Evolutionary conservation across 2,888 invertebrate species (phyloP).

Genomic region (Melikaiella ostensackeni): DNA sequence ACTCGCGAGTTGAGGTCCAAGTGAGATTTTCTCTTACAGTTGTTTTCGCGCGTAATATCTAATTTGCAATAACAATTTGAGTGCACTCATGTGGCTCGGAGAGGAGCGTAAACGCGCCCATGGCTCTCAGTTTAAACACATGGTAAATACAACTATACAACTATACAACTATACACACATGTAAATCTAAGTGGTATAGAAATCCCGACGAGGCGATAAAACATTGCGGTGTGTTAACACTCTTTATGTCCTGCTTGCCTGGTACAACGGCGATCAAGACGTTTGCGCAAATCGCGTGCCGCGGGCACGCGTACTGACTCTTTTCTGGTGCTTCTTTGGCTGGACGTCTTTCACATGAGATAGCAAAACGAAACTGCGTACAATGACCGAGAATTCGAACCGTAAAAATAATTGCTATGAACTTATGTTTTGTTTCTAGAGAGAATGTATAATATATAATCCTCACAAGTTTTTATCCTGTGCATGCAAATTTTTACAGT

Average conservation of each 20-base stretch:
- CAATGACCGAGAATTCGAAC: conserved; percentile 27
- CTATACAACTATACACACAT: background rate
- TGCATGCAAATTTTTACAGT: background rate
- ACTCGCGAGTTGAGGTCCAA: background rate
- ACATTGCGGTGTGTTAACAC: conserved; percentile 15
- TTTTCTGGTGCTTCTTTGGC: conserved; percentile 18
- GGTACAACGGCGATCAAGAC: conserved; percentile 70
- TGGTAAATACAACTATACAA: background rate
- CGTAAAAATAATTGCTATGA: conserved; percentile 8
- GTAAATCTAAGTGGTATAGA: conserved; percentile 25
- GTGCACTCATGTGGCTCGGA: background rate
- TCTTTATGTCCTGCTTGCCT: conserved; percentile 63
- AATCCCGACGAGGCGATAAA: background rate
- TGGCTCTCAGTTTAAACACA: conserved; percentile 29
- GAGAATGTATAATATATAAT: background rate
- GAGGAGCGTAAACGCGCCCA: conserved; percentile 42
- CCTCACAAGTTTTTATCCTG: background rate
- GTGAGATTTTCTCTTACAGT: background rate
- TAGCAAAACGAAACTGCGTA: conserved; percentile 1
- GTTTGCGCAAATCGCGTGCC: conserved; percentile 73
- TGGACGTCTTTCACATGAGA: conserved; percentile 23
- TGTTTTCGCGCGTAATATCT: background rate
- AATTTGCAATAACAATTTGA: background rate
- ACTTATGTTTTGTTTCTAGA: background rate
- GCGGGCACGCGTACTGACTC: conserved; percentile 53